These are phyloP conservation scores for Ceratotherium simum DNA, from an alignment of 2,113 vertebrate genomes.

Conservation along the genomic window DNA sequence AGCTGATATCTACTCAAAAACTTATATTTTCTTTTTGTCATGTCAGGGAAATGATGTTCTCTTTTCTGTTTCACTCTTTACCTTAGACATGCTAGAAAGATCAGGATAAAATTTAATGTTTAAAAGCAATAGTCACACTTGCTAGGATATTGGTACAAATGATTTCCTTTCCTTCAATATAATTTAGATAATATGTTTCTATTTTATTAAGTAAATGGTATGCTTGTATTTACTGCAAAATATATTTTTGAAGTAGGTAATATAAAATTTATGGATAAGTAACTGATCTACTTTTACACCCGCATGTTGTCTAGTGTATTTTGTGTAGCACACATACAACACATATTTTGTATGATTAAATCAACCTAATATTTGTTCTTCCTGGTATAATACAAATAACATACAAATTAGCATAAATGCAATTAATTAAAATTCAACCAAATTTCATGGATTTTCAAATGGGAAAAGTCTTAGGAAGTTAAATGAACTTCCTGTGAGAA, in stretches of 20 bases:
- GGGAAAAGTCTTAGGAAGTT: conserved; percentile 47
- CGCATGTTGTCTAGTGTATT: background rate
- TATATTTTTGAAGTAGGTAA: background rate
- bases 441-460: conserved; percentile 54
- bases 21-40: background rate
- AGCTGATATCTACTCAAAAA: background rate
- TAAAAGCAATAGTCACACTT: background rate
- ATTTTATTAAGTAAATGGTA: background rate
- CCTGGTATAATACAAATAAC: background rate
- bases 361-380: background rate
- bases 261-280: background rate
- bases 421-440: conserved; percentile 56
- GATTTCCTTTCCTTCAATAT: background rate
- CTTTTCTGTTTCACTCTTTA: background rate
- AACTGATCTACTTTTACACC: background rate
- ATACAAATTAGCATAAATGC: background rate
- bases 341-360: background rate
- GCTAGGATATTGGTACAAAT: background rate
- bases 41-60: background rate
- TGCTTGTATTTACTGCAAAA: background rate
- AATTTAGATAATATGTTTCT: background rate
- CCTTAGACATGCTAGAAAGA: background rate
- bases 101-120: background rate
- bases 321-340: background rate
- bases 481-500: conserved; percentile 65